phyloP scores from a whole-genome alignment of 1,140 invertebrate species.

The Piezodorus guildinii region DNA sequence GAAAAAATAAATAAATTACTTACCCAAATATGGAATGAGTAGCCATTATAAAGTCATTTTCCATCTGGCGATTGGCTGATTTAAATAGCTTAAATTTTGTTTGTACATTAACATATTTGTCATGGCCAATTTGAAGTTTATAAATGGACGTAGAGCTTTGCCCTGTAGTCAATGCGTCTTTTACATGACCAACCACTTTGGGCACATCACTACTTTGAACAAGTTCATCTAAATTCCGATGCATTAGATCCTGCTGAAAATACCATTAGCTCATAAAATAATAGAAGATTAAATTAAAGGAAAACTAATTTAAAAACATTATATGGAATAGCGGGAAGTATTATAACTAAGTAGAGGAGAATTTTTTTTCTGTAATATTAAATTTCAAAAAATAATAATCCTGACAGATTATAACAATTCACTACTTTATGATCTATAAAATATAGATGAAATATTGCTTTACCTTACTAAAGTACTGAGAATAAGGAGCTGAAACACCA shows the following conservation, averaged over 20 bases:
- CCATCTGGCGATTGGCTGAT: constrained; percentile 41
- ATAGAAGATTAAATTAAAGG: too few relatives aligned
- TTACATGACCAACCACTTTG: constrained; percentile 59
- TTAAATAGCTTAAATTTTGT: constrained; percentile 78
- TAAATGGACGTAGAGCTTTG: constrained; percentile 62
- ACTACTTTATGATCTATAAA: too few relatives aligned
- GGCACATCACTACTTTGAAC: constrained; percentile 61
- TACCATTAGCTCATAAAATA: background rate
- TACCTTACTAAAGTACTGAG: constrained; percentile 56
- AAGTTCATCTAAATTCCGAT: constrained; percentile 59
- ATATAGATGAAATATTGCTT: constrained; percentile 25
- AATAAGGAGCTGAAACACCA: constrained; percentile 49
- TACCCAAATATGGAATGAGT: constrained; percentile 72
- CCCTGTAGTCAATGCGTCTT: constrained; percentile 55
- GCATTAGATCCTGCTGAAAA: constrained; percentile 49
- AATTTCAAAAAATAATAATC: too few relatives aligned
- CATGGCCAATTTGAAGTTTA: constrained; percentile 57
- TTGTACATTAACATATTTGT: constrained; percentile 71
- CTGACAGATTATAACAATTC: too few relatives aligned
- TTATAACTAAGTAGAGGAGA: too few relatives aligned
- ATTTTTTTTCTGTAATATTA: too few relatives aligned
- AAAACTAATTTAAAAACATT: too few relatives aligned
- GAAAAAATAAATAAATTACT: constrained; percentile 32
- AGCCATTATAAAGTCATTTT: constrained; percentile 81
- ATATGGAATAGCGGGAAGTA: too few relatives aligned